Evolutionary conservation across 2,888 invertebrate genomes (phyloP), one percentile per base, ranked within the genome.

Genomic region (Thecophora atra): DNA sequence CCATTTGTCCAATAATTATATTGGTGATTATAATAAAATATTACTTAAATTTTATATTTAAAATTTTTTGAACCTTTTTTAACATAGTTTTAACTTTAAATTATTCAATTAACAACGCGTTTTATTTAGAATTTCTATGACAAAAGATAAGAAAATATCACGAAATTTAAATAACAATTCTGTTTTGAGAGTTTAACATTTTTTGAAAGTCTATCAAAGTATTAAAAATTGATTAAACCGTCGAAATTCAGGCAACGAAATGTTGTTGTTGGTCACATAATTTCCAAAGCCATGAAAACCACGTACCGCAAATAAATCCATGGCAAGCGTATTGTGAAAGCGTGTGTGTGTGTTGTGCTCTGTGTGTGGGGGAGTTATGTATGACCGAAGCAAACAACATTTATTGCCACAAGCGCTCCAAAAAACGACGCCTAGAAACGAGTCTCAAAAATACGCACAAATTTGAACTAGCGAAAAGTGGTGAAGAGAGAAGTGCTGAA

Each of bases 301-400:
- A 47, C 47, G 47, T 15, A 47, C 47, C 47, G 47, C 37, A 37
- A 47, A 47, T 47, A n/a, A 47, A 47, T 47, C n/a, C 47, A 47
- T 5, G 17, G 47, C 37, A 37, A 8, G 37, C 6, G 37, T 37
- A 8, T 37, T 37, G 37, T 37, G 37, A 1, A 11, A 8, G 37
- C 37, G 2, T 37, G 37, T 37, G 37, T 37, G 37, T 37, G 6
- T 37, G 37, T 37, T 37, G 6, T 6, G 37, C 37, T 37, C 7
- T 2, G 37, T 37, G 11, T 37, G 37, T 37, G 3, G 6, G 37
- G 11, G 0, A 37, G 37, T 37, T 37, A 37, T 47, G 47, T 47
- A 47, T n/a, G 47, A 47, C 17, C 17, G 47, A 47, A n/a, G 47
- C 15, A 15, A 11, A 47, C 15, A 47, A n/a, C 47, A 17, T 11